Percentiles rank a stretch among this genome's conserved stretches.
phyloP scores from a whole-genome alignment of 2,888 invertebrate species.

The Hyles lineata region DNA sequence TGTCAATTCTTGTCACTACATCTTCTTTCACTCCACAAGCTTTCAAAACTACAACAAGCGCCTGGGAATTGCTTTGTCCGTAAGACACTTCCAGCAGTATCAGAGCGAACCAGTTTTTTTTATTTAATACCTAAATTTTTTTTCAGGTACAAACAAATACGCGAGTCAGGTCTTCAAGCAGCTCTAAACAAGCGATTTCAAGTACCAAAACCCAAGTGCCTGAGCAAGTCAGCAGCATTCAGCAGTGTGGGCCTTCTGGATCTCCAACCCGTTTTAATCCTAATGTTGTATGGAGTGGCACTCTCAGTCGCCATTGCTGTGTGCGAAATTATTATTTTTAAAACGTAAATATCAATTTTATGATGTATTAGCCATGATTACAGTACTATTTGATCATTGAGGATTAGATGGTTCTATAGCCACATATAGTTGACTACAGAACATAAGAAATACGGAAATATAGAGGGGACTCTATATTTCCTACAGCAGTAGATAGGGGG shows the following conservation, averaged over 20 bases:
- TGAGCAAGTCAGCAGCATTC: constrained; percentile 61
- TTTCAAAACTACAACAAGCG: too few species aligned
- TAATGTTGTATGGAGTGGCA: constrained; percentile 70
- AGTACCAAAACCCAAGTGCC: constrained; percentile 61
- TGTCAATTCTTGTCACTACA: too few species aligned
- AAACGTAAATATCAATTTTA: constrained; percentile 46
- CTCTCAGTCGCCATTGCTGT: constrained; percentile 54
- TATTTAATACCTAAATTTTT: background rate
- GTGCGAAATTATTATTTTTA: constrained; percentile 52
- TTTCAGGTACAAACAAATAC: constrained; percentile 78
- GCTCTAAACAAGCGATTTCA: constrained; percentile 55
- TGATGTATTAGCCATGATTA: background rate
- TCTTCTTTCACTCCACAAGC: too few species aligned
- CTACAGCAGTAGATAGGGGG: too few species aligned
- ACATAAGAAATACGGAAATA: too few species aligned
- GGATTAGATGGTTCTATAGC: background rate
- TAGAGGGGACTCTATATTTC: too few species aligned
- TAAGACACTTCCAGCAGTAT: background rate
- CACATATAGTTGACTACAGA: too few species aligned
- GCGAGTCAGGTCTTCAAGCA: constrained; percentile 83
- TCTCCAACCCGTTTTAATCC: constrained; percentile 71
- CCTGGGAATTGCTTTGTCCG: too few species aligned
- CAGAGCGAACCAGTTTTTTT: background rate
- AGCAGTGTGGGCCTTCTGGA: constrained; percentile 79
- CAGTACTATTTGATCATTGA: background rate